Evolutionary conservation across 1,140 invertebrate genomes (phyloP).

Genomic region (Tetramorium parvispinum): DNA sequence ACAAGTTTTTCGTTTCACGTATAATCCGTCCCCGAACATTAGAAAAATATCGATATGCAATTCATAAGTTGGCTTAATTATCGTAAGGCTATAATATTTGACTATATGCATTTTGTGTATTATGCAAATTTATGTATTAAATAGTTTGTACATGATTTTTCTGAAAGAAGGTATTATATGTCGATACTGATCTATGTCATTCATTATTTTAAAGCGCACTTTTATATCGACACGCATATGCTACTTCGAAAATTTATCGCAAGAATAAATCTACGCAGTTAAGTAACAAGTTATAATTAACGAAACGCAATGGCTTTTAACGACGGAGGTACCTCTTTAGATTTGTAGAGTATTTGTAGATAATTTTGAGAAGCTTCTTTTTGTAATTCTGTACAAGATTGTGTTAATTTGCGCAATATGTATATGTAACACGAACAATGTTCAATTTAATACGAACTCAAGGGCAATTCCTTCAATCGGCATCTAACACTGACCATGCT

Average conservation of each 20-base stretch:
- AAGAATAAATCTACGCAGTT: slow-evolving; percentile 14
- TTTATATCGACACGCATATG: slow-evolving; percentile 9
- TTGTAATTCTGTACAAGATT: slow-evolving; percentile 29
- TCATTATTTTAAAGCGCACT: slow-evolving; percentile 2
- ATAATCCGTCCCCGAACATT: slow-evolving; percentile 48
- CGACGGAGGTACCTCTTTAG: background rate
- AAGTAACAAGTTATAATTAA: slow-evolving; percentile 11
- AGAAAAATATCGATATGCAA: slow-evolving; percentile 29
- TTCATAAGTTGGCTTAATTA: slow-evolving; percentile 20
- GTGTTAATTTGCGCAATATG: background rate
- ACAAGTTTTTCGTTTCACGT: slow-evolving; percentile 16
- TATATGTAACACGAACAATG: background rate
- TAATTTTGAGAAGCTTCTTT: slow-evolving; percentile 7
- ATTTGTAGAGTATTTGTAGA: background rate
- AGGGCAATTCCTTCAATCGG: slow-evolving; percentile 30
- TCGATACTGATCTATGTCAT: slow-evolving; percentile 9
- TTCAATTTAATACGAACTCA: slow-evolving; percentile 32
- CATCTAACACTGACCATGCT: slow-evolving; percentile 51
- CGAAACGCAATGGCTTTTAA: slow-evolving; percentile 16
- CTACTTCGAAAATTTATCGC: slow-evolving; percentile 15
- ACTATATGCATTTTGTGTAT: slow-evolving; percentile 16
- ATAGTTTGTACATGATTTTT: background rate
- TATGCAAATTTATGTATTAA: slow-evolving; percentile 23
- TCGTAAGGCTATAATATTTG: slow-evolving; percentile 27
- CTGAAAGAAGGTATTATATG: slow-evolving; percentile 33